Conservation (phyloP, 1,140 invertebrate genomes). For the Babylonia areolata region DNA sequence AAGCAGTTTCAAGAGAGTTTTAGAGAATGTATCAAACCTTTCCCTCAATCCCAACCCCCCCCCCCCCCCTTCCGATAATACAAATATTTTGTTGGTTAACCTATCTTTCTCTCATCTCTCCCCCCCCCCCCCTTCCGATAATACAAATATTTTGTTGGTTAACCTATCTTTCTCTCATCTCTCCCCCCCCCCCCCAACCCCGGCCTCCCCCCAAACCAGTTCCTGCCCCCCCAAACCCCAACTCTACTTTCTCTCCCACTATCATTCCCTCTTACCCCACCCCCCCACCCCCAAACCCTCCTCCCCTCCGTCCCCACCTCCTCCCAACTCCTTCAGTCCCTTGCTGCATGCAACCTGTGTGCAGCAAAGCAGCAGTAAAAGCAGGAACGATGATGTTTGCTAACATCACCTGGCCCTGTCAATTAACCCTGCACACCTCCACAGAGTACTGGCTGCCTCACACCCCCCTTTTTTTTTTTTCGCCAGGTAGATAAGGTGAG, state of each 20-base stretch:
- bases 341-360: neutral
- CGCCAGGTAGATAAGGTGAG: too few relatives aligned
- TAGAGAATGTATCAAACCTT: too few relatives aligned
- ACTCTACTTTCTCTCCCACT: too few relatives aligned
- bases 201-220: neutral
- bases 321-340: neutral
- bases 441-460: too few relatives aligned
- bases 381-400: neutral
- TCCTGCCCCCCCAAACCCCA: neutral
- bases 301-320: too few relatives aligned
- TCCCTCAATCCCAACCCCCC: too few relatives aligned
- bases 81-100: too few relatives aligned
- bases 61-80: neutral
- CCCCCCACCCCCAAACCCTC: neutral
- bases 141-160: neutral
- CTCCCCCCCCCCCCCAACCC: neutral
- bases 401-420: neutral
- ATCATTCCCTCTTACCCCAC: neutral
- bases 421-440: neutral
- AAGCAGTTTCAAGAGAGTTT: too few relatives aligned
- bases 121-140: neutral
- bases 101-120: conserved; percentile 16
- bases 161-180: conserved; percentile 6
- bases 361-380: too few relatives aligned
- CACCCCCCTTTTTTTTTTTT: too few relatives aligned